These are phyloP conservation scores for Actinemys pallida DNA, from an alignment of 2,113 vertebrate species.

Conservation along the genomic window DNA sequence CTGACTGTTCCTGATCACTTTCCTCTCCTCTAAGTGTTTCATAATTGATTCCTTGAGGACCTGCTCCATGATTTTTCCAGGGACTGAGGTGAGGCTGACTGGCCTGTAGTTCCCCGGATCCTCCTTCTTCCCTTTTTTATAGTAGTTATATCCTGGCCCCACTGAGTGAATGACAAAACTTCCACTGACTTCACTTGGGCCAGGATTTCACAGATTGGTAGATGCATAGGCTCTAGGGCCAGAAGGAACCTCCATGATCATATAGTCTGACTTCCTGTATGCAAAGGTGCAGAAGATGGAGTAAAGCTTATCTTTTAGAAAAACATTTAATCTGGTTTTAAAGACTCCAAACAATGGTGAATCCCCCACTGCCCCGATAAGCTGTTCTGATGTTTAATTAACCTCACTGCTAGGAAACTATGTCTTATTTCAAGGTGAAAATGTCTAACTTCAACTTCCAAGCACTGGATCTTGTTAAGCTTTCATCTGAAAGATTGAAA, in stretches of 20 bases:
- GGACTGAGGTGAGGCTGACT: too few relatives aligned
- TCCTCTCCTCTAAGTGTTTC: too few relatives aligned
- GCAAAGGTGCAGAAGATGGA: background rate
- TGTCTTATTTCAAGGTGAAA: background rate
- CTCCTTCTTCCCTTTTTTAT: too few relatives aligned
- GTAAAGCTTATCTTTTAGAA: background rate
- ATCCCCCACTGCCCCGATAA: too few relatives aligned
- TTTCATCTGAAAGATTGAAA: background rate
- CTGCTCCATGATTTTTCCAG: too few relatives aligned
- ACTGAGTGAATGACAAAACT: background rate
- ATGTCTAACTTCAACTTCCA: background rate
- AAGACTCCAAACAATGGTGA: background rate
- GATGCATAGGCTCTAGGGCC: background rate
- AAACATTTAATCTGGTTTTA: background rate
- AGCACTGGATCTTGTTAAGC: background rate
- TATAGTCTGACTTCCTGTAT: background rate
- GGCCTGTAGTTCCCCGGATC: too few relatives aligned
- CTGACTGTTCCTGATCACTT: too few relatives aligned
- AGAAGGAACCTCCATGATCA: background rate
- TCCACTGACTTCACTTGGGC: background rate
- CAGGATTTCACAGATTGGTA: background rate
- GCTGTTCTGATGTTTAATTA: background rate
- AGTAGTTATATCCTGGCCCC: background rate
- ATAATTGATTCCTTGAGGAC: too few relatives aligned
- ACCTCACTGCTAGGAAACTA: background rate